A percentile compares a stretch with the other conserved stretches of the same genome.
phyloP scores from a whole-genome alignment of 2,113 vertebrate genomes.

The Lagenorhynchus albirostris region DNA sequence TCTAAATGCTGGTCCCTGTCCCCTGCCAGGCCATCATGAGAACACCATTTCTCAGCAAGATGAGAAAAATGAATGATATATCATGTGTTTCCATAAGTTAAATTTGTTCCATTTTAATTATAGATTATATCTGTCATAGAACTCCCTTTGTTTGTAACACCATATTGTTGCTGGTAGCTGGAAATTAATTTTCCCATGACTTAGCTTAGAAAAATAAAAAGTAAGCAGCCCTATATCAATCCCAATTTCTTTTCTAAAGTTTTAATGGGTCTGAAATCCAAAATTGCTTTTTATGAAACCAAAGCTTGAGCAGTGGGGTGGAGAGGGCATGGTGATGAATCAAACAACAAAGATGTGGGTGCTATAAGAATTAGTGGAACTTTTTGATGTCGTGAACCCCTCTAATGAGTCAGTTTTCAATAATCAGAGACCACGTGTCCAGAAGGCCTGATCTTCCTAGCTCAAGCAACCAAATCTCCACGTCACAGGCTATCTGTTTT shows the following conservation, averaged over 20 bases:
- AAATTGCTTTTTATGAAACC: slow-evolving; percentile 2
- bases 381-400: background rate
- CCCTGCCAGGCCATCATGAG: background rate
- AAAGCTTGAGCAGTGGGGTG: background rate
- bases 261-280: slow-evolving; percentile 56
- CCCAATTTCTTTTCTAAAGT: slow-evolving; percentile 51
- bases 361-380: background rate
- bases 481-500: background rate
- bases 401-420: slow-evolving; percentile 17
- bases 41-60: background rate
- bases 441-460: background rate
- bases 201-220: slow-evolving; percentile 46
- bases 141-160: background rate
- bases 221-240: slow-evolving; percentile 18
- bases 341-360: background rate
- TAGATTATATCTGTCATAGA: background rate
- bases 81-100: background rate
- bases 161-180: background rate
- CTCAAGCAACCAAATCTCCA: background rate
- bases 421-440: slow-evolving; percentile 41
- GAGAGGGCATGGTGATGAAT: background rate
- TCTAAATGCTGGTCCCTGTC: background rate
- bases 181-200: slow-evolving; percentile 40
- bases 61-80: background rate
- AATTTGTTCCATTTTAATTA: slow-evolving; percentile 54